Conservation (phyloP, 2,113 vertebrate species). For the Aphyosemion australe region DNA sequence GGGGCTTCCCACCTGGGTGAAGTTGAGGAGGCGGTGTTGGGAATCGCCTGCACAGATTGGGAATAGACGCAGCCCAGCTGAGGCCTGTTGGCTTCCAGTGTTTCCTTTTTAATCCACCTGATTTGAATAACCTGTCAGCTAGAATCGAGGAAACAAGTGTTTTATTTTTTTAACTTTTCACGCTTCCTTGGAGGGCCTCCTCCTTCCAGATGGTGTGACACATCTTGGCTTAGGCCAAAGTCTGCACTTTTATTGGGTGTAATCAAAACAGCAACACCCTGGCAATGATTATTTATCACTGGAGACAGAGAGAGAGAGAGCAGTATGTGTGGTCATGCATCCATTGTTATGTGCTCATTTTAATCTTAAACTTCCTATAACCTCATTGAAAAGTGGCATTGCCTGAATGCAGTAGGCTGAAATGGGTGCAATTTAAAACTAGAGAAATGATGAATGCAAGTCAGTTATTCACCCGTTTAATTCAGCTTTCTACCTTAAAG, state of each 20-base stretch:
- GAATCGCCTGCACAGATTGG: conserved; percentile 64
- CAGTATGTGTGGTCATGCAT: conserved; percentile 3
- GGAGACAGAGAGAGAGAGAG: background rate
- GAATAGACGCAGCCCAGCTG: conserved; percentile 15
- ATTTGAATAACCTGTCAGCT: conserved; percentile 63
- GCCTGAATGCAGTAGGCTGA: background rate
- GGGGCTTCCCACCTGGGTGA: conserved; percentile 47
- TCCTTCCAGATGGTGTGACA: conserved; percentile 17
- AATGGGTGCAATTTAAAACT: too few relatives aligned
- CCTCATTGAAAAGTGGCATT: background rate
- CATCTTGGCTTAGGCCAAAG: conserved; percentile 58
- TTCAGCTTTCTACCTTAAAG: conserved; percentile 23
- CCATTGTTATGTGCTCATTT: background rate
- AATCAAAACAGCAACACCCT: conserved; percentile 33
- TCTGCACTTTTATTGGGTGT: conserved; percentile 64
- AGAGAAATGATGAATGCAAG: too few relatives aligned
- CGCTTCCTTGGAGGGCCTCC: background rate
- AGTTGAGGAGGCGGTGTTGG: conserved; percentile 28
- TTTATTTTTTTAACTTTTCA: background rate
- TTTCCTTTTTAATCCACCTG: conserved; percentile 13
- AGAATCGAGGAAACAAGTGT: conserved; percentile 53
- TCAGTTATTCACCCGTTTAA: too few relatives aligned
- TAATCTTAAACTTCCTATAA: conserved; percentile 1
- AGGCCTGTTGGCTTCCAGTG: conserved; percentile 26
- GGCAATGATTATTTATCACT: conserved; percentile 49